These are phyloP conservation scores for Drosophila prolongata DNA, from an alignment of 2,888 invertebrate species.

Conservation along the genomic window DNA sequence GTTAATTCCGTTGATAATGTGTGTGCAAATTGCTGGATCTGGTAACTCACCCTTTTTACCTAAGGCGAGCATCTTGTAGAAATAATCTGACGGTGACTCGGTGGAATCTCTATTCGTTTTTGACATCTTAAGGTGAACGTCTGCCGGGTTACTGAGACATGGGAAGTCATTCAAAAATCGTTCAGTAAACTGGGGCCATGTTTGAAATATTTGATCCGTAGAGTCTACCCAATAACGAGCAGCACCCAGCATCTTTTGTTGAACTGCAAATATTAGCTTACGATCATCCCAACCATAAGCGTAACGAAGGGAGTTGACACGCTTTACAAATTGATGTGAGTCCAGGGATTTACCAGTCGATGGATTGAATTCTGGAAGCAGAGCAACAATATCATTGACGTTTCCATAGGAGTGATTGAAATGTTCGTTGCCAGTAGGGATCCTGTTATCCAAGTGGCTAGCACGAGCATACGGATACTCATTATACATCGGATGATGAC, in stretches of 20 bases:
- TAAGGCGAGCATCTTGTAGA: too few relatives aligned
- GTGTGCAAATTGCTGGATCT: neutral
- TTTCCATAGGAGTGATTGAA: too few relatives aligned
- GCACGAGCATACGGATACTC: too few relatives aligned
- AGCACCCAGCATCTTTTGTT: neutral
- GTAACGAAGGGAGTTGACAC: neutral
- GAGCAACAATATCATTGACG: too few relatives aligned
- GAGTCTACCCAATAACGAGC: neutral
- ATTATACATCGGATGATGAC: neutral
- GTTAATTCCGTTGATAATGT: neutral
- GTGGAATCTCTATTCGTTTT: neutral
- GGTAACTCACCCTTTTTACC: neutral
- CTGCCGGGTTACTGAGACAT: neutral
- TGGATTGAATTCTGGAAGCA: neutral
- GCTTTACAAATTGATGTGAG: conserved; percentile 1
- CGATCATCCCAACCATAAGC: neutral
- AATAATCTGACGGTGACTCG: neutral
- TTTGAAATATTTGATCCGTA: neutral
- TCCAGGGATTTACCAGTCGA: neutral
- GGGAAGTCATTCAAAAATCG: neutral
- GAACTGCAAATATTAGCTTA: too few relatives aligned
- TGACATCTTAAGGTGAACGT: neutral
- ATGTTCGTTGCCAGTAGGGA: too few relatives aligned
- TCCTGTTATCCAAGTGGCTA: too few relatives aligned
- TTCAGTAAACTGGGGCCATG: neutral